These are phyloP conservation scores for Torymus aiolomorphi DNA, from an alignment of 2,888 invertebrate species.

Conservation along the genomic window DNA sequence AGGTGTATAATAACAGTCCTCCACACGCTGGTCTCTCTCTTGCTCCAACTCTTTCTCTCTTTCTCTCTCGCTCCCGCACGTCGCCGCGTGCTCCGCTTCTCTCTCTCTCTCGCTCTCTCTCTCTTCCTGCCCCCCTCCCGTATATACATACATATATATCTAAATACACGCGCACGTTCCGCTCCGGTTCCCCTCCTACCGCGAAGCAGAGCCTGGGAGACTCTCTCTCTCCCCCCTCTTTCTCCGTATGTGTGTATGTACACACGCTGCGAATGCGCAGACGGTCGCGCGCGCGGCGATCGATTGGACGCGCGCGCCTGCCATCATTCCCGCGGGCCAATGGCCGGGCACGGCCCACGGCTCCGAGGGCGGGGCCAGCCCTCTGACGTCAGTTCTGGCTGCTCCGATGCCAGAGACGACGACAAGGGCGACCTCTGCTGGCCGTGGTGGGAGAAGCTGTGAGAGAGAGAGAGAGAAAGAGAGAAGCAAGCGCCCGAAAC, in stretches of 20 bases:
- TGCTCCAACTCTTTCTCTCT: slow-evolving; percentile 37
- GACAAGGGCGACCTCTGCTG: too few relatives aligned
- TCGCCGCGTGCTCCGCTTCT: background rate
- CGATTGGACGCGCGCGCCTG: slow-evolving; percentile 74
- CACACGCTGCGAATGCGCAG: slow-evolving; percentile 30
- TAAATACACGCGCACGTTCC: slow-evolving; percentile 56
- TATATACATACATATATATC: too few relatives aligned
- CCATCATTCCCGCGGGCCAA: slow-evolving; percentile 73
- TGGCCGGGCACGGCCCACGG: slow-evolving; percentile 54
- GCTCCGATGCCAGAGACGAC: too few relatives aligned
- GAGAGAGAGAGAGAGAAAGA: slow-evolving; percentile 5
- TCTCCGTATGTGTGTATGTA: too few relatives aligned
- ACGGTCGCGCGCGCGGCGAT: slow-evolving; percentile 64
- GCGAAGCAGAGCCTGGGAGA: too few relatives aligned
- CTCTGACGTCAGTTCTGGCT: slow-evolving; percentile 6
- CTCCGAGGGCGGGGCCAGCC: background rate
- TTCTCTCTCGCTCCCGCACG: slow-evolving; percentile 22
- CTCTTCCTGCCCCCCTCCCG: slow-evolving; percentile 21
- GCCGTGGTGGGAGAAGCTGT: too few relatives aligned
- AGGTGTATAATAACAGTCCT: too few relatives aligned
- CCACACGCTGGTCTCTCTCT: background rate
- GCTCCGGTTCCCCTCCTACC: slow-evolving; percentile 62
- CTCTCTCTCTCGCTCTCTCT: background rate
- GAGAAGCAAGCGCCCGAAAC: slow-evolving; percentile 15
- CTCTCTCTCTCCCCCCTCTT: too few relatives aligned